Evolutionary conservation across 1,140 invertebrate genomes (phyloP), one percentile per base, ranked within the genome.

Genomic region (Phymastichus coffea): DNA sequence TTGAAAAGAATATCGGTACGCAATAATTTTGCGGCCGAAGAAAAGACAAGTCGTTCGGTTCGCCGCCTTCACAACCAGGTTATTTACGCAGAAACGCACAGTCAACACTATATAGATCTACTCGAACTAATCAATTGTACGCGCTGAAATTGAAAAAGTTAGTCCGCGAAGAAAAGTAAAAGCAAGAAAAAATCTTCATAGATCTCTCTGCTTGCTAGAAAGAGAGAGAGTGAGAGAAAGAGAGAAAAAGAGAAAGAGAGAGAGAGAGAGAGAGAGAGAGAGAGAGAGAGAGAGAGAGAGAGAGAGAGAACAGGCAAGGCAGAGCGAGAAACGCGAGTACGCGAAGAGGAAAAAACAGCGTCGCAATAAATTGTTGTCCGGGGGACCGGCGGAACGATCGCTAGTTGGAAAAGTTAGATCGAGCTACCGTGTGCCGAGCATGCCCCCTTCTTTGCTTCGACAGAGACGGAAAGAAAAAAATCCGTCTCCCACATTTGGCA

Each of bases 321-420:
- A n/a, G n/a, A n/a, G n/a, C 25, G 17, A 38, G 10, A 38, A 23
- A 52, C 6, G 35, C 35, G 35, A 37, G 3, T 37, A 6, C 15
- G 14, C 35, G 26, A 3, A 2, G 23, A 38, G 8, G 10, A 47
- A 44, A 43, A 58, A 51, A 23, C 14, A 49, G 35, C 35, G 15
- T 7, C 15, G 44, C 14, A 23, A 57, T 62, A 62, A 62, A 57
- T 62, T 62, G 57, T 62, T 22, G 52, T 22, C 33, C 40, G 6
- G 10, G 23, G 25, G 54, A 59, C 26, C 43, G 37, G n/a, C n/a
- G 46, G 20, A 58, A 57, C 61, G 48, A 58, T 57, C 49, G 17
- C 51, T 52, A 54, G 56, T 57, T 58, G 51, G 57, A 59, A 55
- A 56, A 59, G 47, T 58, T 56, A 59, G 52, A 59, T 59, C 56